Conservation (phyloP, 2,888 invertebrate genomes). For the Trachelus stipa region DNA sequence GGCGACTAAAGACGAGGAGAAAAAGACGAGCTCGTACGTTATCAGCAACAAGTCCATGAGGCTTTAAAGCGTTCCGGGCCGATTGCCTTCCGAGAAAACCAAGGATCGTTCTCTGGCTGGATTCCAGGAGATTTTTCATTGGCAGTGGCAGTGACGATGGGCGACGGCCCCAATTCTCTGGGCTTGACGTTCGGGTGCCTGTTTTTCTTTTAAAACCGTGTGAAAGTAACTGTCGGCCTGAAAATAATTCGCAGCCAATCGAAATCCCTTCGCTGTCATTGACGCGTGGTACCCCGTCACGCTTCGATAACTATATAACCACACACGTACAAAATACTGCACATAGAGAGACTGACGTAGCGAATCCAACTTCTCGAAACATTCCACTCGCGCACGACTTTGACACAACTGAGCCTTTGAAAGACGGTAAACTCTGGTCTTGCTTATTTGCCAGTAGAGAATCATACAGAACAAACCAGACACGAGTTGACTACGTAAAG, state of each 20-base stretch:
- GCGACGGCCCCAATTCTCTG: background rate
- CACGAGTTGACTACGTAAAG: background rate
- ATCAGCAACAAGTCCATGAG: slow-evolving; percentile 28
- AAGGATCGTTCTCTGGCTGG: slow-evolving; percentile 13
- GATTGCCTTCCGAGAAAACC: slow-evolving; percentile 28
- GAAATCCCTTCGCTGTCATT: background rate
- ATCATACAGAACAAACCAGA: background rate
- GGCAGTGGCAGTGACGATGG: background rate
- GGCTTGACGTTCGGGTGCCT: background rate
- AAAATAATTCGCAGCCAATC: background rate
- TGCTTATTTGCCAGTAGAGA: background rate
- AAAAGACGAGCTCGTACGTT: slow-evolving; percentile 4
- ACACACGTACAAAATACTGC: background rate
- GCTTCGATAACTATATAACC: background rate
- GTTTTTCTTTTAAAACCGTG: background rate
- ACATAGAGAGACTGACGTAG: background rate
- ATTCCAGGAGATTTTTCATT: slow-evolving; percentile 1
- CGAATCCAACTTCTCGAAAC: background rate
- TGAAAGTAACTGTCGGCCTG: background rate
- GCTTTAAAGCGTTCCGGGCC: slow-evolving; percentile 21
- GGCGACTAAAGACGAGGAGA: background rate
- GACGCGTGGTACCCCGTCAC: background rate
- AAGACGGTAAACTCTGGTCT: background rate
- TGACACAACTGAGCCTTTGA: background rate
- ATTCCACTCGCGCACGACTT: background rate